A percentile compares a stretch with the other conserved stretches of the same genome.
Conservation (phyloP, 2,888 invertebrate genomes). For the Harpalus rubripes region DNA sequence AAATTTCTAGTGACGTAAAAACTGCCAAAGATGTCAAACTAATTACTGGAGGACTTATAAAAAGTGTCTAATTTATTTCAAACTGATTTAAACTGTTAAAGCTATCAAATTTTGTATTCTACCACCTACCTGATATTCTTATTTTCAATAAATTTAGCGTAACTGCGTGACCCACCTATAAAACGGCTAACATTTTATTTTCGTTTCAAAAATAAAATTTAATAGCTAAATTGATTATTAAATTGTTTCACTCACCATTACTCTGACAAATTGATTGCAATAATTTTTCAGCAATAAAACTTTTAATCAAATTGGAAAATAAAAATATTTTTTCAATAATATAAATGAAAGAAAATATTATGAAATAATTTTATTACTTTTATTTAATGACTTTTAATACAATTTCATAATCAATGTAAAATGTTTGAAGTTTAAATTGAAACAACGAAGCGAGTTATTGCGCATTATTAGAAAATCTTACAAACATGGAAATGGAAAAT, state of each 20-base stretch:
- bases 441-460: background rate
- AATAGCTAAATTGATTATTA: no score
- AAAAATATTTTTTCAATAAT: background rate
- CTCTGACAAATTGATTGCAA: background rate
- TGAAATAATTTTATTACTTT: background rate
- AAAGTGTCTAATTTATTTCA: no score
- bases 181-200: no score
- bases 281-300: background rate
- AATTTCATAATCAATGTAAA: background rate
- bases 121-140: no score
- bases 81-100: no score
- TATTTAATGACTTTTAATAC: background rate
- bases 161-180: no score
- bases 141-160: no score
- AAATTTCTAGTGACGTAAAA: no score
- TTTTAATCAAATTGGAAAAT: background rate
- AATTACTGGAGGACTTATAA: no score
- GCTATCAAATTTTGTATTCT: no score
- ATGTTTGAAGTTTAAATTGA: background rate
- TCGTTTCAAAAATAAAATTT: no score
- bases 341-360: background rate
- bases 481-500: slow-evolving; percentile 8
- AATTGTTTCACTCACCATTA: background rate
- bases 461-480: slow-evolving; percentile 10
- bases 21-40: no score